Evolutionary conservation across 2,797 vertebrate genomes (phyloP).

Genomic region (Cossypha niveicapilla): DNA sequence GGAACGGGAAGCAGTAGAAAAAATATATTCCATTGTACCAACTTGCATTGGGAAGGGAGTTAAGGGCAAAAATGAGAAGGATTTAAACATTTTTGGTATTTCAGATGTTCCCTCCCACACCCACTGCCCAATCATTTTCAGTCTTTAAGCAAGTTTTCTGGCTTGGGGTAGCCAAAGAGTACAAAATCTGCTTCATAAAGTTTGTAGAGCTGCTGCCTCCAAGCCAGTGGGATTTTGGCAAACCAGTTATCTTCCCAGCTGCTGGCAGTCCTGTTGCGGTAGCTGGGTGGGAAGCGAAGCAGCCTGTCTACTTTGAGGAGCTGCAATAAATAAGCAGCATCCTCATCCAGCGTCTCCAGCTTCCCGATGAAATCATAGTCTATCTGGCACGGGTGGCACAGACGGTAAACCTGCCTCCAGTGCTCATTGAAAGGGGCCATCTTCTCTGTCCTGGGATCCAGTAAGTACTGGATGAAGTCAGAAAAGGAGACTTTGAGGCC

Average conservation of each 20-base stretch:
- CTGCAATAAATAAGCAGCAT: conserved; percentile 84
- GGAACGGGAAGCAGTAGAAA: conserved; percentile 50
- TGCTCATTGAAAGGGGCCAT: conserved; percentile 93
- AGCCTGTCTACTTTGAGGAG: conserved; percentile 85
- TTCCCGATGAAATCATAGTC: conserved; percentile 94
- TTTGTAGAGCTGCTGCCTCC: conserved; percentile 85
- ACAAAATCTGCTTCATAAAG: conserved; percentile 90
- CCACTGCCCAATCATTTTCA: background rate
- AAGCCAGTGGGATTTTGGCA: conserved; percentile 81
- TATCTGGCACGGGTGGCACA: conserved; percentile 94
- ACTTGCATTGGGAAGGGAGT: background rate
- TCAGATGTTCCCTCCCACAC: conserved; percentile 7
- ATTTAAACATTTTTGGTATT: conserved; percentile 45
- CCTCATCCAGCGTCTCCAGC: conserved; percentile 88
- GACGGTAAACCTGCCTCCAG: conserved; percentile 92
- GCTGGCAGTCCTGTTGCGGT: conserved; percentile 84
- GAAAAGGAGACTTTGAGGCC: conserved; percentile 88
- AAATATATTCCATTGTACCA: conserved; percentile 21
- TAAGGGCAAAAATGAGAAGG: conserved; percentile 14
- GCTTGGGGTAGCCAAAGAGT: conserved; percentile 89
- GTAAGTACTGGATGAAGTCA: conserved; percentile 92
- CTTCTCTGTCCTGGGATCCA: conserved; percentile 91
- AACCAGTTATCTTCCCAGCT: conserved; percentile 92
- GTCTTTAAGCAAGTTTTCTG: conserved; percentile 76
- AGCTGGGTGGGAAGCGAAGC: conserved; percentile 87